Evolutionary conservation across 2,113 vertebrate genomes (phyloP), one percentile per base, ranked within the genome.

Genomic region (Ochotona princeps): DNA sequence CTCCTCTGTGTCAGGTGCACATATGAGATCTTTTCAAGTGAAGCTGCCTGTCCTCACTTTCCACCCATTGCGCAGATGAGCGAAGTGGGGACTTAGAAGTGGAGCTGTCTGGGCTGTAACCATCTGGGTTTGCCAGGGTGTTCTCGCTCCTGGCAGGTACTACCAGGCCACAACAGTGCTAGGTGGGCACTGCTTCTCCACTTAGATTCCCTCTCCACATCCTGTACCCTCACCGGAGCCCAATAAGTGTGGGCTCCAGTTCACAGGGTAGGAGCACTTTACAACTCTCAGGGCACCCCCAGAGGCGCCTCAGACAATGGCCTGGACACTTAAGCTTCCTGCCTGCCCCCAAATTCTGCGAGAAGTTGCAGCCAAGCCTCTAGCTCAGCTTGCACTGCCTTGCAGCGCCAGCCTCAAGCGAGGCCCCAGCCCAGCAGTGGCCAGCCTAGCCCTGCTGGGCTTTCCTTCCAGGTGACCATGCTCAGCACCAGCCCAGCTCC

Each of bases 341-440:
- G 1, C 35, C 66, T 94, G 69, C 25, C 89, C 89, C 85, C 61
- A 60, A 85, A 69, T 96, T 69, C 81, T 17, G 4, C 28, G 13
- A 18, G 78, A 83, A 86, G 73, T 54, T 30, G 25, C 80, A 10
- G 60, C 63, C 0, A 2, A 30, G 51, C 75, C 1, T 2, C 65
- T 30, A 4, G 17, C 69, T 21, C 60, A 17, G 73, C 32, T 30
- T 26, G 21, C n/a, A 2, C n/a, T 2, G 21, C 70, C 65, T 38
- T 8, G 0, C 25, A 21, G 57, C 38, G 32, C 35, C 8, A 6
- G 12, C 30, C 28, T 44, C 28, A 30, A 17, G 18, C n/a, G 3
- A 10, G 15, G 2, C 79, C 38, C 3, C 14, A 11, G 23, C 10
- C 51, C 2, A 10, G 57, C 81, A 49, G 10, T 5, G 5, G 23